Percentiles rank a stretch among this genome's conserved stretches.
Conservation (phyloP, 2,113 vertebrate species). For the Nothobranchius furzeri region DNA sequence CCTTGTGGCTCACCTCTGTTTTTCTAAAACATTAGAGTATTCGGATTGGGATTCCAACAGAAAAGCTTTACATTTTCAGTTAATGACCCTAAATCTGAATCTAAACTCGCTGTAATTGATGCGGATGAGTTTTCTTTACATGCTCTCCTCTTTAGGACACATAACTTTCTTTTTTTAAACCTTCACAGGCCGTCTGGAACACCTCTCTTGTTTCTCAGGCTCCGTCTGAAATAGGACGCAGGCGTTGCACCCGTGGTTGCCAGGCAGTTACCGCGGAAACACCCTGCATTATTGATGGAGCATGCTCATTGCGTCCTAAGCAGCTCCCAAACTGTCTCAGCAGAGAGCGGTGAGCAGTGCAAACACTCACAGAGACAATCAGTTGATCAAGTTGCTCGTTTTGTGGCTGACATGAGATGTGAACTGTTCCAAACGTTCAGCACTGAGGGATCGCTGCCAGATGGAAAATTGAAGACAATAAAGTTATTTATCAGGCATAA, state of each 20-base stretch:
- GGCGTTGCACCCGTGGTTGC: slow-evolving; percentile 65
- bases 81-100: no score
- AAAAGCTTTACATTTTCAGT: no score
- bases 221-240: slow-evolving; percentile 39
- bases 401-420: neutral
- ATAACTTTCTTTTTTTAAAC: neutral
- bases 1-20: no score
- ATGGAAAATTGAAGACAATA: no score
- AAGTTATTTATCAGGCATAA: no score
- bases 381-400: neutral
- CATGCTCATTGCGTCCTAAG: slow-evolving; percentile 49
- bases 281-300: slow-evolving; percentile 80
- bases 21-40: no score
- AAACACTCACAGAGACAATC: neutral
- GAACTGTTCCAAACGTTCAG: no score
- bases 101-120: no score
- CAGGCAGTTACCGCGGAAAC: slow-evolving; percentile 75
- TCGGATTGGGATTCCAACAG: no score
- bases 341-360: slow-evolving; percentile 41
- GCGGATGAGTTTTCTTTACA: no score
- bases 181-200: neutral
- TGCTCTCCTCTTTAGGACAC: no score
- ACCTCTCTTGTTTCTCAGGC: slow-evolving; percentile 16
- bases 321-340: slow-evolving; percentile 59
- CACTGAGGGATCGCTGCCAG: no score